These are phyloP conservation scores for Enteromius viviparus DNA, from an alignment of 2,797 vertebrate species.

Conservation along the genomic window DNA sequence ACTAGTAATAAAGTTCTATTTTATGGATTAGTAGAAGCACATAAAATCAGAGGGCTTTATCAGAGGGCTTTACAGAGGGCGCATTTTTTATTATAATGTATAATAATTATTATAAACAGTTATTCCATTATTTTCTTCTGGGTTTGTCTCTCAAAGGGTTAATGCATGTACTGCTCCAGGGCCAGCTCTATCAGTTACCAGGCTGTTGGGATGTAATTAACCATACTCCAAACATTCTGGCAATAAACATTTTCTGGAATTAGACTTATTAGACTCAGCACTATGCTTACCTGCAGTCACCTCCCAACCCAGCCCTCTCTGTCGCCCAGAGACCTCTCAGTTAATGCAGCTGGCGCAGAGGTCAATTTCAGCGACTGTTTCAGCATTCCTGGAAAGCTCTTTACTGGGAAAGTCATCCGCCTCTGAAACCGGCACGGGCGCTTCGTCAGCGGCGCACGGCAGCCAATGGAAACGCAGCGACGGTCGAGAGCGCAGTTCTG, in stretches of 20 bases:
- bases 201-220: conserved; percentile 4
- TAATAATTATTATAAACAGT: not conserved
- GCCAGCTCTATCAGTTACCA: not conserved
- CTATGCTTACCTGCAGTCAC: conserved; percentile 3
- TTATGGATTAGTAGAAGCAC: not conserved
- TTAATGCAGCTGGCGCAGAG: conserved; percentile 51
- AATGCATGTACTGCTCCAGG: not conserved
- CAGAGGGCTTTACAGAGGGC: no score
- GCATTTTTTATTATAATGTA: not conserved
- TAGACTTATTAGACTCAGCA: not conserved
- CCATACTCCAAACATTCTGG: not conserved
- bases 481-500: no score
- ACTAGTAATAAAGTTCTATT: no score
- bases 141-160: not conserved
- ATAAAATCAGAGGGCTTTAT: no score
- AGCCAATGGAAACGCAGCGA: conserved; percentile 48
- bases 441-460: conserved; percentile 30
- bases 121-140: not conserved
- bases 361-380: conserved; percentile 58
- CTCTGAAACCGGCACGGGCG: conserved; percentile 51
- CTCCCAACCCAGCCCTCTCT: not conserved
- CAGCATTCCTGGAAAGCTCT: conserved; percentile 71
- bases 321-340: not conserved
- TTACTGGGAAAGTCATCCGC: conserved; percentile 68
- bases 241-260: conserved; percentile 13